These are phyloP conservation scores for Drosophila trapezifrons DNA, from an alignment of 1,140 invertebrate species.

Conservation along the genomic window DNA sequence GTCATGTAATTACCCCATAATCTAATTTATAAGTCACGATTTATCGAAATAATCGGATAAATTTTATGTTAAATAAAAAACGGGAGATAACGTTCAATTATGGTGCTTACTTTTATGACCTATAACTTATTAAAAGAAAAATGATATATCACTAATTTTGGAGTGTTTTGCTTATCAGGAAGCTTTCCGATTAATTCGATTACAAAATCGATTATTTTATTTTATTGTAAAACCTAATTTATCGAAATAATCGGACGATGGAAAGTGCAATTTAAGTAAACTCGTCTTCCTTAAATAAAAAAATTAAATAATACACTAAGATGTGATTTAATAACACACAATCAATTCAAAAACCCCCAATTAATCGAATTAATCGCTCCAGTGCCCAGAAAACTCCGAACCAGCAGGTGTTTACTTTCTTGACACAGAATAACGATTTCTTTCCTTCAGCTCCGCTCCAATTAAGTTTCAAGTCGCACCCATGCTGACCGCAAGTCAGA, in stretches of 20 bases:
- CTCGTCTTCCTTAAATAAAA: background rate
- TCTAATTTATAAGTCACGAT: too few species aligned
- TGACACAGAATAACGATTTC: constrained; percentile 13
- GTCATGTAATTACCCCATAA: too few species aligned
- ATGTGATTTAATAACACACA: background rate
- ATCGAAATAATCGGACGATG: background rate
- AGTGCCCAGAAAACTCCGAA: background rate
- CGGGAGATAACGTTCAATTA: too few species aligned
- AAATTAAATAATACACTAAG: background rate
- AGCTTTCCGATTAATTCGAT: background rate
- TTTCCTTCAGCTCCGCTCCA: constrained; percentile 17
- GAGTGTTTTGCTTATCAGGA: background rate
- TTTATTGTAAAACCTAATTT: background rate
- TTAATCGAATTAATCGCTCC: background rate
- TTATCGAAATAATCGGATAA: too few species aligned
- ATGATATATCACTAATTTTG: too few species aligned
- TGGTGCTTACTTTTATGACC: too few species aligned
- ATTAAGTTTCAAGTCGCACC: constrained; percentile 46
- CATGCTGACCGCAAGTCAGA: constrained; percentile 44
- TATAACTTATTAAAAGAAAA: too few species aligned
- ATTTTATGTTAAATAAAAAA: too few species aligned
- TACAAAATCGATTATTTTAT: background rate
- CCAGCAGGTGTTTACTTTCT: constrained; percentile 22
- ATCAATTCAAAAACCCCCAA: background rate
- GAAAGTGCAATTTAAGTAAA: background rate